Base-by-base conservation (phyloP, 2,888 invertebrate species). In the Watsonalla cultraria region DNA sequence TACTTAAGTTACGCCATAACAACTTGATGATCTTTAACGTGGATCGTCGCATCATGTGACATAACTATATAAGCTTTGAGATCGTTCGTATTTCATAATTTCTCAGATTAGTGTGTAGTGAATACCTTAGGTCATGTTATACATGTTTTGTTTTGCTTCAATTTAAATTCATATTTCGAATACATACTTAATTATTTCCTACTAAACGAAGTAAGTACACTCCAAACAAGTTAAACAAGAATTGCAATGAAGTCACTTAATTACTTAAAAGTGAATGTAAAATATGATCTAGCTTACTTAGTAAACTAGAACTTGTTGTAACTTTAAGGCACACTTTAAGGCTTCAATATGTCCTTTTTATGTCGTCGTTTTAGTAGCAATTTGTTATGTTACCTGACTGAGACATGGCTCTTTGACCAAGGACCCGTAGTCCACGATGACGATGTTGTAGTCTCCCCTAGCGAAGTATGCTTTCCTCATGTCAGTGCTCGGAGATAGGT, bases 361-460 rank as follows among this genome's bases (percentile, higher is more conserved):
- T 1, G 24, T 24, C 4, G 1, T 24, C 4, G 24, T 24, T 24
- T 24, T 24, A 24, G 24, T 24, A 24, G 2, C 24, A 24, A 24
- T 24, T 24, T 4, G 24, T 24, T 24, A 4, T 42, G 53, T 54
- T 86, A 93, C 93, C 91, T 95, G 95, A 72, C 95, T 94, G 6
- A 97, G 91, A 72, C 97, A 97, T 0, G 96, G 96, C 72, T 96
- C 96, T 73, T 94, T 94, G 6, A 95, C 96, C 45, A 96, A 91
- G 7, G 93, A 90, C 13, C 94, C 94, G 78, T 96, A 97, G 85
- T 97, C 96, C n/a, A 96, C 96, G 53, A 97, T 96, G 68, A 97
- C 94, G 54, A 97, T 94, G 72, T 97, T 97, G 80, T 96, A 96
- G 68, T 96, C 93, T 48, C 96, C 96, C 56, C 92, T 91, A 45